Evolutionary conservation across 2,888 invertebrate species (phyloP).

Genomic region (Drosophila neutralis): DNA sequence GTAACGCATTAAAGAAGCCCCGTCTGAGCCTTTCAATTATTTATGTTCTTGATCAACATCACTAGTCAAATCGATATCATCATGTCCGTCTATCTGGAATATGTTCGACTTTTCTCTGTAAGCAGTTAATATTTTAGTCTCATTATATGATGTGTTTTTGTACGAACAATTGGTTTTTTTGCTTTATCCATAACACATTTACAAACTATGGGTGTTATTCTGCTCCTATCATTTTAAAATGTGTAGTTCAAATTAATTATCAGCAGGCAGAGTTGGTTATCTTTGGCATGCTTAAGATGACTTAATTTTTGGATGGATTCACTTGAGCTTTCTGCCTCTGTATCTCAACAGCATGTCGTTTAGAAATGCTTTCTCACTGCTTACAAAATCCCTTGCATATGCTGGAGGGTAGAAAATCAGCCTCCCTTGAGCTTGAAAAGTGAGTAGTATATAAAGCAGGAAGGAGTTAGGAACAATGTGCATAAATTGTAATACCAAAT

Average conservation of each 20-base stretch:
- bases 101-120: not conserved
- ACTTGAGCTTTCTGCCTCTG: not conserved
- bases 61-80: not conserved
- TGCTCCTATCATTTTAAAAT: not conserved
- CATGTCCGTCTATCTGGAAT: not conserved
- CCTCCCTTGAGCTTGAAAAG: slow-evolving; percentile 16
- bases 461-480: slow-evolving; percentile 52
- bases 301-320: slow-evolving; percentile 5
- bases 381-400: slow-evolving; percentile 38
- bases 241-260: not conserved
- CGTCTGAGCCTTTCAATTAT: not conserved
- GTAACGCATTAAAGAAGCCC: not conserved
- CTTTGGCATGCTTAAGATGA: not conserved
- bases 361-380: slow-evolving; percentile 13
- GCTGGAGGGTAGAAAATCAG: slow-evolving; percentile 14
- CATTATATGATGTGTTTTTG: not conserved
- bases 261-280: not conserved
- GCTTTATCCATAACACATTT: not conserved
- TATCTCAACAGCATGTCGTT: not conserved
- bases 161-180: not conserved
- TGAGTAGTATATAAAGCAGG: slow-evolving; percentile 56
- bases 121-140: not conserved
- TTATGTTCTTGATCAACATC: not conserved
- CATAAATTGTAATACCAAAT: slow-evolving; percentile 69
- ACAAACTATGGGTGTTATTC: not conserved